Base-by-base conservation (phyloP, 1,140 invertebrate genomes). In the Drosophila mayri region DNA sequence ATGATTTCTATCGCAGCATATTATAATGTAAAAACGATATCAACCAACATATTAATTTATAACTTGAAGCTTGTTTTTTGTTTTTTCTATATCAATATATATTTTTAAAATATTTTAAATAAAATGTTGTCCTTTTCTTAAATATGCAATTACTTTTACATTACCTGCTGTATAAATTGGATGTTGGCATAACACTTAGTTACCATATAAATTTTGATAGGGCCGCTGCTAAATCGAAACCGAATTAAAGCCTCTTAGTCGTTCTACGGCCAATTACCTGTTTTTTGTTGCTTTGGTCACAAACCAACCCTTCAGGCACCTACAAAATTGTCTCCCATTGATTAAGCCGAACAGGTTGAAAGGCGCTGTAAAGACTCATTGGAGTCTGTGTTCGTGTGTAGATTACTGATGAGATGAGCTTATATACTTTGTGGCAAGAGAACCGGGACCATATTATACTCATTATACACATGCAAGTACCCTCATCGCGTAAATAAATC, bases 401-500 rank as follows among this genome's bases (percentile, higher is more conserved):
- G 35, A 16, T 37, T 55, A n/a, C 35, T 12, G 54, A 40, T n/a
- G 54, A 47, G 54, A 40, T n/a, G 54, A 47, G 52, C 37, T n/a
- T 52, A 44, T n/a, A 44, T 52, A 20, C 12, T 46, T 43, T 7
- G 28, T 20, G n/a, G 16, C 4, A 44, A 28, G 32, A 22, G 35
- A 55, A 22, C 10, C 35, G 61, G 9, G 25, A 25, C 12, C 14
- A 12, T 25, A 25, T 25, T 57, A 12, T 25, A 25, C 28, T 57
- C 49, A 63, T 79, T 58, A 73, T 50, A 57, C 35, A 64, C 60
- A 81, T 76, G 66, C 52, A 63, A 43, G 46, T 62, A 62, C 35
- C 62, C 70, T 44, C 58, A 82, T 46, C 46, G 70, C 65, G 79
- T 61, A 68, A 76, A 63, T 87, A 80, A 83, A 80, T 76, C 60